Base-by-base conservation (phyloP, 2,113 vertebrate species). In the Probosciger aterrimus region DNA sequence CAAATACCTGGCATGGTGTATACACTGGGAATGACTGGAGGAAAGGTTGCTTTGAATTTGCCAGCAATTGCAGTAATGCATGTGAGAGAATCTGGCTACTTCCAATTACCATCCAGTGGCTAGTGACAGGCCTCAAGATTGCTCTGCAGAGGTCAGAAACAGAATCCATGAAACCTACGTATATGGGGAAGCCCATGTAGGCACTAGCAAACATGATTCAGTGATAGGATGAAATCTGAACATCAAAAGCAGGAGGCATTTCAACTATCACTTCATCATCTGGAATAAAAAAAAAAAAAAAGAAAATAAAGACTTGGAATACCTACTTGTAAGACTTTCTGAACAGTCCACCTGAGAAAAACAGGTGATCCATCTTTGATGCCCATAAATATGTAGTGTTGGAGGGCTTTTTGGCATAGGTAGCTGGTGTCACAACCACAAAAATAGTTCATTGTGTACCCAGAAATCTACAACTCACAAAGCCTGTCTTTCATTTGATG, bases 401-500 rank as follows among this genome's bases (percentile, higher is more conserved):
- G 53, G 55, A 91, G 68, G 46, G 57, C 41, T 68, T 44, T 43
- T 50, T 57, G 19, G 19, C 28, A 11, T 23, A 71, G 71, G 83
- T 75, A 50, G 10, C 63, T 82, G 24, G 31, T 81, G n/a, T 81
- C n/a, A 37, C 67, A 86, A 52, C 19, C 43, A 63, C 90, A 90
- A 57, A 82, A 76, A n/a, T 1, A 81, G 57, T 49, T 70, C 73
- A 50, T 55, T 0, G 10, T 73, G 57, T 87, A 59, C 71, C 77
- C 74, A 82, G 71, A 93, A 89, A 80, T 63, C 39, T 80, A n/a
- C 88, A 77, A 75, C 81, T 91, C 70, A 82, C 87, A 96, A 94
- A 95, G 92, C 57, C 94, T 64, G 25, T 76, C 94, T 96, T 95
- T 96, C 77, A 93, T 86, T 86, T 95, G 68, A 88, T 92, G 67